Percentiles rank a stretch among this genome's conserved stretches.
Conservation (phyloP, 2,888 invertebrate genomes). For the Onchidella celtica region DNA sequence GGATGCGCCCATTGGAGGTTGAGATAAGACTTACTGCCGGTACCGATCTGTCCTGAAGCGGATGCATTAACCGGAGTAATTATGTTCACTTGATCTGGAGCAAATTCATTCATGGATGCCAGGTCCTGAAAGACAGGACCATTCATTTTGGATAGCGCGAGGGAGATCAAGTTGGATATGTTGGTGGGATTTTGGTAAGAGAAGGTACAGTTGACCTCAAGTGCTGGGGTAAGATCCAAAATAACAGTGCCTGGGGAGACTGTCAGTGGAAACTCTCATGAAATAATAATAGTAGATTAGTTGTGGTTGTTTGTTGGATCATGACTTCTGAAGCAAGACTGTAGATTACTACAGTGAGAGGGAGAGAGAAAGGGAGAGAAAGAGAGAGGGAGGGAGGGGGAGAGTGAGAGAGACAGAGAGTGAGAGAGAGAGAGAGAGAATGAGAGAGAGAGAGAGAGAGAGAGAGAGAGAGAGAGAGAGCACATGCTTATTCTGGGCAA, state of each 20-base stretch:
- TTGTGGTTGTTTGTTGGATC: not conserved
- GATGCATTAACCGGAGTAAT: too few relatives aligned
- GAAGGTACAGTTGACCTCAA: not conserved
- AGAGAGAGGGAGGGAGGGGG: conserved; percentile 1
- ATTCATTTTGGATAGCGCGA: too few relatives aligned
- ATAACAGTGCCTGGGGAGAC: not conserved
- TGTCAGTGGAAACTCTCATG: not conserved
- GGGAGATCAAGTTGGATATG: too few relatives aligned
- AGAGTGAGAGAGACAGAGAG: not conserved
- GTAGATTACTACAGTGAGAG: not conserved
- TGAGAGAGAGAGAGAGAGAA: not conserved
- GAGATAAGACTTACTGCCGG: too few relatives aligned
- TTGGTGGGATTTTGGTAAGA: too few relatives aligned
- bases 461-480: not conserved
- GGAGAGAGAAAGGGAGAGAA: conserved; percentile 5
- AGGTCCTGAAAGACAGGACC: too few relatives aligned
- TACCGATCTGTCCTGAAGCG: too few relatives aligned
- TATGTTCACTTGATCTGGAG: too few relatives aligned
- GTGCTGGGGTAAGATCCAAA: not conserved
- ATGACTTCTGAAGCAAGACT: not conserved
- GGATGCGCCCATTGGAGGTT: too few relatives aligned
- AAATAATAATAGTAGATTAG: not conserved
- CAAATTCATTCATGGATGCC: too few relatives aligned
- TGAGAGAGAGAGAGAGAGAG: not conserved
- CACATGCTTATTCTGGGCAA: too few relatives aligned